These are phyloP conservation scores for Lissocephala sabroskyi DNA, from an alignment of 2,888 invertebrate species.

Conservation along the genomic window DNA sequence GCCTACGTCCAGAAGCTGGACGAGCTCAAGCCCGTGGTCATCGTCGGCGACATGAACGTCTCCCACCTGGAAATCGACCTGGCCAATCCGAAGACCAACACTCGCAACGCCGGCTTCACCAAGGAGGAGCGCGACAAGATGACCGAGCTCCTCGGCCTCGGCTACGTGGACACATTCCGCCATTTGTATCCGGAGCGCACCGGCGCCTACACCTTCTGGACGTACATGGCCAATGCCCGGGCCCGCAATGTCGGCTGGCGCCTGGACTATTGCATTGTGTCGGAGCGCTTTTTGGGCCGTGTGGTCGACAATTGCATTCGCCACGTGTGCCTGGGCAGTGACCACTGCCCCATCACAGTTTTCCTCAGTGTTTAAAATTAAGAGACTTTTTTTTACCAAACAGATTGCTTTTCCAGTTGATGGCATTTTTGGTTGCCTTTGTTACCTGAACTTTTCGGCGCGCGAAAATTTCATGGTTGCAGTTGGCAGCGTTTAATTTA, in stretches of 20 bases:
- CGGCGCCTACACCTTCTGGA: slow-evolving; percentile 95
- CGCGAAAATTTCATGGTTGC: no score
- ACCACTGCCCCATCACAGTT: slow-evolving; percentile 94
- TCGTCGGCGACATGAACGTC: slow-evolving; percentile 98
- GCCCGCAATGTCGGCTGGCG: slow-evolving; percentile 97
- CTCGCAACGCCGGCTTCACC: slow-evolving; percentile 95
- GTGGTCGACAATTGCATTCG: slow-evolving; percentile 91
- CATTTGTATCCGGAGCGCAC: slow-evolving; percentile 87
- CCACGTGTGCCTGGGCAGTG: slow-evolving; percentile 89
- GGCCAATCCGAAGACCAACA: slow-evolving; percentile 94
- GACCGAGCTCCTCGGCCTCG: slow-evolving; percentile 84
- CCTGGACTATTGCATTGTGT: slow-evolving; percentile 95
- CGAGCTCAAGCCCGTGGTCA: slow-evolving; percentile 91
- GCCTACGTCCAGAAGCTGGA: slow-evolving; percentile 86
- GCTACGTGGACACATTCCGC: slow-evolving; percentile 92
- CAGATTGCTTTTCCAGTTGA: neutral
- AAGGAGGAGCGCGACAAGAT: slow-evolving; percentile 94
- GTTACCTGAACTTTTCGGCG: no score
- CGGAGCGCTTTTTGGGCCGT: slow-evolving; percentile 82
- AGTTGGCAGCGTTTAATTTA: no score
- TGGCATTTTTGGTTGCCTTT: no score
- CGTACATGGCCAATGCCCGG: slow-evolving; percentile 90
- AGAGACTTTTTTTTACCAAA: no score
- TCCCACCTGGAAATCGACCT: slow-evolving; percentile 96
- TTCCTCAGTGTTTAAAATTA: slow-evolving; percentile 77